Base-by-base conservation (phyloP, 2,797 vertebrate genomes). In the Austrolebias charrua region DNA sequence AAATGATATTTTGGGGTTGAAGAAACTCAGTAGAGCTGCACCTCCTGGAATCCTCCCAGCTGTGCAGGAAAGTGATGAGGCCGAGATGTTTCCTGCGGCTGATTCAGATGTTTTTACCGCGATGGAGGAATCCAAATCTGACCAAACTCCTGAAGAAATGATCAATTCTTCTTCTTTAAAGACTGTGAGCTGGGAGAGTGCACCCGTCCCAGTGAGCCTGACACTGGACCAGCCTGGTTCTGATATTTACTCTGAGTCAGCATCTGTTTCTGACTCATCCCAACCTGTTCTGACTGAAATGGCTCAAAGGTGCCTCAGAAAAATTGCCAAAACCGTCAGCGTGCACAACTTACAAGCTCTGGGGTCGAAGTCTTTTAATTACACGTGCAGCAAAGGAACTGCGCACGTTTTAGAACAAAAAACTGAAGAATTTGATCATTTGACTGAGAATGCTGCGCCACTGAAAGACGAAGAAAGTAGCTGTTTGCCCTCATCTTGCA, bases 1-100 rank as follows among this genome's bases (percentile, higher is more conserved):
- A 61, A 93, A 92, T 6, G 93, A 94, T 68, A 94, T 94, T 55
- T 68, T 94, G 69, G 81, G 86, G 53, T 76, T 92, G 43, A 77
- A 88, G 44, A 75, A 73, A 43, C 71, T 74, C 4, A 57, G 51
- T 42, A 78, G 74, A 62, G 50, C 66, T 50, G 66, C 83, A 44
- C 52, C 76, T 7, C 16, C 71, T 2, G 54, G 55, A 28, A 52
- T 66, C 42, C 74, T 88, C 10, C 45, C 85, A 54, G 63, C 86
- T 13, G 48, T 82, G 18, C 71, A 68, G 38, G 88, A 92, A 49
- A 58, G 20, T 6, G 78, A 79, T 49, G 78, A 79, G 24, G 48
- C 33, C 0, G 73, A 86, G 20, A 40, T 16, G n/a, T 73, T 81
- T 15, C 44, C 80, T 42, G 54, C 64, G 31, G 76, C 56, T 1